A percentile compares a stretch with the other conserved stretches of the same genome.
Conservation (phyloP, 2,888 invertebrate species). For the Clistopyga incitator region DNA sequence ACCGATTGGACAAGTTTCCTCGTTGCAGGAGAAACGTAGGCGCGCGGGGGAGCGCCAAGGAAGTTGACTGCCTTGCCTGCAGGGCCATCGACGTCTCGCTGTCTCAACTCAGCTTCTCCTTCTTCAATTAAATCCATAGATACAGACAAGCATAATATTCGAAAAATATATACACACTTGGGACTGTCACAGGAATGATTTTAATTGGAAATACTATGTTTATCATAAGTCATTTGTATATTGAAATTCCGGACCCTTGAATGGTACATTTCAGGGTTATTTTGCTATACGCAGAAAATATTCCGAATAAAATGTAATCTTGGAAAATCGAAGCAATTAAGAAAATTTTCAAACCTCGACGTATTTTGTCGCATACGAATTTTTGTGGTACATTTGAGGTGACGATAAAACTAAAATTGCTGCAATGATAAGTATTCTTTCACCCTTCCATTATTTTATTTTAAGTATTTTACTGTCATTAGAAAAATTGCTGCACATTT, state of each 20-base stretch:
- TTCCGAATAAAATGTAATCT: no score
- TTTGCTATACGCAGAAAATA: no score
- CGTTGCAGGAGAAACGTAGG: slow-evolving; percentile 34
- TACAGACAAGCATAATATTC: neutral
- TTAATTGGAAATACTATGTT: slow-evolving; percentile 42
- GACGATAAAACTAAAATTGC: no score
- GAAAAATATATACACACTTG: slow-evolving; percentile 1
- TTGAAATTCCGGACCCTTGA: neutral
- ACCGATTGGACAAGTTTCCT: slow-evolving; percentile 57
- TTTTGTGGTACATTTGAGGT: no score
- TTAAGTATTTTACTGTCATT: no score
- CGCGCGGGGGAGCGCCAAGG: slow-evolving; percentile 34
- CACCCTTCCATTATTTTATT: no score
- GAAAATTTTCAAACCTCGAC: no score
- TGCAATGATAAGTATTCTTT: no score
- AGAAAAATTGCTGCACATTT: no score
- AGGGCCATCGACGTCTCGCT: slow-evolving; percentile 62
- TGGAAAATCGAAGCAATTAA: no score
- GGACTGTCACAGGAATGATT: slow-evolving; percentile 12
- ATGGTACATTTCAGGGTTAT: neutral
- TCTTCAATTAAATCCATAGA: slow-evolving; percentile 33
- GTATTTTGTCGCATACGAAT: no score
- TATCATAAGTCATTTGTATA: slow-evolving; percentile 43
- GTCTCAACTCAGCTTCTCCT: slow-evolving; percentile 72
- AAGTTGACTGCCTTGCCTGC: slow-evolving; percentile 68